Base-by-base conservation (phyloP, 2,113 vertebrate species). In the Pseudorectes ferrugineus region DNA sequence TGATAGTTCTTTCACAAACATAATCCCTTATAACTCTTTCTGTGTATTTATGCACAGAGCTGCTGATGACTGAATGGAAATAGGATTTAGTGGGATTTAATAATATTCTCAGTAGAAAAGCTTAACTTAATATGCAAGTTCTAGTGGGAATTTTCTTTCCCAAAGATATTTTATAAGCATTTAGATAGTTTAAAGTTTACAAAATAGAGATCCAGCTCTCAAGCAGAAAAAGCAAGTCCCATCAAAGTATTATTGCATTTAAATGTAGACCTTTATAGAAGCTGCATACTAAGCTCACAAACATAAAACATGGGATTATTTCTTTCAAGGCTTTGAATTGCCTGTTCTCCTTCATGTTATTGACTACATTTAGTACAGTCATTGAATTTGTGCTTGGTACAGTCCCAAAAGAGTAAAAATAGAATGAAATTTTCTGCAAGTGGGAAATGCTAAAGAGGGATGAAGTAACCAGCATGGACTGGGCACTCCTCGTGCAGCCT, bases 81-180 rank as follows among this genome's bases (percentile, higher is more conserved):
- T 71, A 93, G 85, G 91, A 94, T 97, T 97, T 95, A 93, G 63
- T 61, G 38, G 85, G 92, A 96, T 97, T 96, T 96, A 94, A 57
- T 91, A 82, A 95, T 94, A 94, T 70, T 97, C 97, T 97, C 38
- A 36, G 61, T 92, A 88, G 96, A 92, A 97, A 95, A 73, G 51
- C 73, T 96, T 71, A 95, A 91, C 35, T 97, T 91, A 92, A 85
- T 92, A 76, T 81, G 81, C 82, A 91, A 85, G 46, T 91, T 91
- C 92, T 93, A 77, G 72, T 92, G 94, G 94, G 85, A 97, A 85
- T 96, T 95, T 88, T 90, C 58, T 89, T 93, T 94, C 92, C 61
- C 75, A 96, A 92, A 96, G 80, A 75, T 85, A 70, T 89, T 95
- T 95, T 83, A 94, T 80, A 94, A 96, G 26, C 31, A 88, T 78